Evolutionary conservation across 2,113 vertebrate species (phyloP), one percentile per base, ranked within the genome.

Genomic region (Corvus moneduloides): DNA sequence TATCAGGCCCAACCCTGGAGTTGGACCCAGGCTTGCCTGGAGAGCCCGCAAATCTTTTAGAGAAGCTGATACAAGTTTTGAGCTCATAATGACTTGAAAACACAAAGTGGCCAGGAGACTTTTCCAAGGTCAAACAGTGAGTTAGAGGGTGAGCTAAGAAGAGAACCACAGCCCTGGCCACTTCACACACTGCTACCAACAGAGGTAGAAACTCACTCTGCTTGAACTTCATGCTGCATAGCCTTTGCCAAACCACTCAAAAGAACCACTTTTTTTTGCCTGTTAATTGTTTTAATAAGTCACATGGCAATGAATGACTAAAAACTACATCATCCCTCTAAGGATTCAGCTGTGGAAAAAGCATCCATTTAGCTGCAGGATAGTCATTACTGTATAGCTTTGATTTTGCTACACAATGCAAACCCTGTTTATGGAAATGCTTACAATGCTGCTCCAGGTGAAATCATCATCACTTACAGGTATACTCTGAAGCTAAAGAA

Each of bases 221-320:
- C 55, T 49, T 75, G 73, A 94, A 94, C 75, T 63, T 90, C n/a
- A 41, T 22, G 51, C 18, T 24, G 14, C 18, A 26, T 9, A 77
- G 68, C 43, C 59, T 63, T 41, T 3, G 39, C 86, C 89, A 97
- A 93, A 87, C 66, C 86, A 86, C 94, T 92, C 68, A 83, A 81
- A 96, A 95, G 90, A 92, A 94, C 82, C 72, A 74, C 78, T 92
- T 93, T 87, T 82, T 83, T 88, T 96, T 93, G 72, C 84, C 51
- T 84, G 39, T 89, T 96, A 95, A 96, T 97, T 97, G 95, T 97
- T 97, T 97, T 97, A 91, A 88, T 73, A 91, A 97, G 91, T 97
- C 97, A 97, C 74, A 64, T 88, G 93, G 82, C 85, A 84, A 78
- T 32, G 94, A 95, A 89, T 95, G 95, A 97, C 93, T 97, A 94